phyloP scores from a whole-genome alignment of 1,140 invertebrate species.

The Plutomurus gul region DNA sequence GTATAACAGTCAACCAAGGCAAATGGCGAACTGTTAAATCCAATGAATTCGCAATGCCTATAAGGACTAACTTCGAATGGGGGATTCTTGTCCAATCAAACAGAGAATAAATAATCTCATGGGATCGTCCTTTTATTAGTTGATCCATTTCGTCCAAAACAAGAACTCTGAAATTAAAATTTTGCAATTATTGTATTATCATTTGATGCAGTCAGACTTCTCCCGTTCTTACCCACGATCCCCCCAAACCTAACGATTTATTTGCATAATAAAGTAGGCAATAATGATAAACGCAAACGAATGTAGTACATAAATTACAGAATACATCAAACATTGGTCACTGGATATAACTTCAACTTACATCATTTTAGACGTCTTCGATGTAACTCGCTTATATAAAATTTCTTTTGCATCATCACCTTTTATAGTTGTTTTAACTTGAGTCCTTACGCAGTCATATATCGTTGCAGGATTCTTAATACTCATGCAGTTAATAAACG shows the following conservation, averaged over 20 bases:
- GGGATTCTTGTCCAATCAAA: constrained; percentile 86
- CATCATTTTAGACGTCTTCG: constrained; percentile 59
- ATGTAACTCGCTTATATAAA: constrained; percentile 59
- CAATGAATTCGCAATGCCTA: constrained; percentile 95
- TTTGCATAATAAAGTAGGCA: constrained; percentile 61
- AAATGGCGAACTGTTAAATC: constrained; percentile 91
- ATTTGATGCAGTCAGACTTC: constrained; percentile 24
- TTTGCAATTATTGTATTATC: not conserved
- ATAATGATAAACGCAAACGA: constrained; percentile 50
- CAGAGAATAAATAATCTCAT: constrained; percentile 87
- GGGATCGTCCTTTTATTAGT: constrained; percentile 66
- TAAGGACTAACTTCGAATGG: constrained; percentile 74
- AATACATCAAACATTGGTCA: too few species aligned
- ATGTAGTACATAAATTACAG: not conserved
- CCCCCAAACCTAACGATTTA: too few species aligned
- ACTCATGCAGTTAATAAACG: constrained; percentile 58
- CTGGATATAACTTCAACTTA: constrained; percentile 63
- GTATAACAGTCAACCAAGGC: constrained; percentile 71
- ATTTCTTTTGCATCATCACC: constrained; percentile 62
- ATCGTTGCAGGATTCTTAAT: constrained; percentile 53
- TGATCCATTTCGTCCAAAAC: constrained; percentile 98
- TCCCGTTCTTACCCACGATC: too few species aligned
- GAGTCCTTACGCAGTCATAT: constrained; percentile 53
- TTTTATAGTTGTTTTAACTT: constrained; percentile 44
- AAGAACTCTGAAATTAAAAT: constrained; percentile 69